Evolutionary conservation across 2,888 invertebrate species (phyloP).

Genomic region (Cepaea hortensis): DNA sequence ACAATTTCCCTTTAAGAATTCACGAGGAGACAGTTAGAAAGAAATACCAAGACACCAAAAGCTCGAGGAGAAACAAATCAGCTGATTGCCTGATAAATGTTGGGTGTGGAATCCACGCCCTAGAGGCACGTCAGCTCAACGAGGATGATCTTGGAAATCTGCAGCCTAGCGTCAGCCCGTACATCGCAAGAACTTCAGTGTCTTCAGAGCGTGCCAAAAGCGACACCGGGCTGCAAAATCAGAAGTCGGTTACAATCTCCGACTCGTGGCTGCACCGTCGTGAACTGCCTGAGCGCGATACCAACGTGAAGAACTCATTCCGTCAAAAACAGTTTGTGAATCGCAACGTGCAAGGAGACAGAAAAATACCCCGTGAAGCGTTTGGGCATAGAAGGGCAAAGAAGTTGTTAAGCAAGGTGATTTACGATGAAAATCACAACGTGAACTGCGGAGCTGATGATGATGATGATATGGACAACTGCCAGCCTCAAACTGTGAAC

Average conservation of each 20-base stretch:
- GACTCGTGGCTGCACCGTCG: too few relatives aligned
- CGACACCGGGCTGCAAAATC: not conserved
- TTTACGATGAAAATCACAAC: not conserved
- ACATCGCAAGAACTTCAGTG: not conserved
- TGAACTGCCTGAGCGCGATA: not conserved
- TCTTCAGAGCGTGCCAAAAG: too few relatives aligned
- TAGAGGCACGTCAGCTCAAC: not conserved
- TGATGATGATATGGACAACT: not conserved
- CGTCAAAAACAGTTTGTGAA: not conserved
- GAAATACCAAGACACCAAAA: not conserved
- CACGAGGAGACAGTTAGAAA: not conserved
- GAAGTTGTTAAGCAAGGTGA: not conserved
- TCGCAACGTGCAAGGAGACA: not conserved
- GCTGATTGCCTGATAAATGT: not conserved
- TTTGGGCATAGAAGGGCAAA: too few relatives aligned
- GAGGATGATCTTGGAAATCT: not conserved
- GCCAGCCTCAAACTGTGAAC: too few relatives aligned
- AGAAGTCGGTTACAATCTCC: too few relatives aligned
- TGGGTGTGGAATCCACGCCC: too few relatives aligned
- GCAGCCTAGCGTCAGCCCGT: too few relatives aligned
- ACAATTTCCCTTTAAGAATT: not conserved
- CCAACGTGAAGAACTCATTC: not conserved
- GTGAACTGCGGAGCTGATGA: slow-evolving; percentile 11
- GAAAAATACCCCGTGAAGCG: not conserved
- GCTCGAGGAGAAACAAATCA: not conserved